Percentiles rank a stretch among this genome's conserved stretches.
These are phyloP conservation scores for Morus bassanus DNA, from an alignment of 2,797 vertebrate species.

Conservation along the genomic window DNA sequence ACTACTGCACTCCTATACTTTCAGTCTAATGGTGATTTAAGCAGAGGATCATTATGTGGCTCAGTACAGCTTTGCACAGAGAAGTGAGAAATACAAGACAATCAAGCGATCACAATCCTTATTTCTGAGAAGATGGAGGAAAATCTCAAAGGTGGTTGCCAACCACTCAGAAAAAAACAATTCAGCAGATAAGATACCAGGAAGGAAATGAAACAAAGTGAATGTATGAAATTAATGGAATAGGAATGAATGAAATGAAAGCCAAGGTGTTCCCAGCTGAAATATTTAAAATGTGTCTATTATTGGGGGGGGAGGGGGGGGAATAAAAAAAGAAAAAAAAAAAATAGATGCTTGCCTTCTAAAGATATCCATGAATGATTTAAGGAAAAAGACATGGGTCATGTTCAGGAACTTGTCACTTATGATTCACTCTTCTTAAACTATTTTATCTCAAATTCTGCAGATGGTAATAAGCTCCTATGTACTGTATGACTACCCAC, in stretches of 20 bases:
- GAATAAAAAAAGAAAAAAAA: no score
- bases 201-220: neutral
- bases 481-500: neutral
- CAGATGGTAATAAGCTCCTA: neutral
- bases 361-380: neutral
- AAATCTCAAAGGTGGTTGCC: neutral
- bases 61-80: neutral
- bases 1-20: neutral
- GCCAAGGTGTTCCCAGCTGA: neutral
- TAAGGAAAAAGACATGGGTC: neutral
- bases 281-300: neutral
- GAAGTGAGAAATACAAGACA: neutral
- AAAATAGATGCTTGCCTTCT: neutral
- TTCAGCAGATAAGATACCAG: neutral
- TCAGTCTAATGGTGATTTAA: neutral
- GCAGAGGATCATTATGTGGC: neutral
- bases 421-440: neutral
- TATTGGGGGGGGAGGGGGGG: accelerated
- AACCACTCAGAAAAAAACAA: neutral
- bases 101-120: neutral
- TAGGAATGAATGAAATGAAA: neutral
- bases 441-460: neutral
- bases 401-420: neutral
- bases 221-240: neutral
- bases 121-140: neutral